phyloP scores from a whole-genome alignment of 30 jellyfish, hydroid and myxozoan genomes.

The Aurelia coerulea region DNA sequence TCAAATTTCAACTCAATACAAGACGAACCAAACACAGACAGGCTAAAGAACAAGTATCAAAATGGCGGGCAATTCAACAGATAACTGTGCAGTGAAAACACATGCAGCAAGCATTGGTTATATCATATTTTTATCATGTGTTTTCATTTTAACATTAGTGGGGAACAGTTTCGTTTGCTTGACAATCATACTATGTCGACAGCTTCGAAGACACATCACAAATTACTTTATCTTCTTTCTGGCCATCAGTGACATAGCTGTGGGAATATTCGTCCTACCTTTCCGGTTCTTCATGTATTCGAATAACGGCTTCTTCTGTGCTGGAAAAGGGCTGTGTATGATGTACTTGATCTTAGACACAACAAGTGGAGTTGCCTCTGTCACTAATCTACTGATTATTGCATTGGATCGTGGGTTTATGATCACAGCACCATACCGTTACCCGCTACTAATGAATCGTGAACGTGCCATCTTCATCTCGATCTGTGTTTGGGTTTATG shows the following conservation, averaged over 20 bases:
- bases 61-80: too few species aligned
- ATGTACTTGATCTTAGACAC: slow-evolving; percentile 73
- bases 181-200: slow-evolving; percentile 66
- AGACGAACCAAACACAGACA: too few species aligned
- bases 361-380: slow-evolving; percentile 79
- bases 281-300: slow-evolving; percentile 63
- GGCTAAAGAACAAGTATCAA: too few species aligned
- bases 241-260: slow-evolving; percentile 88
- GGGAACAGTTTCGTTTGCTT: slow-evolving; percentile 81
- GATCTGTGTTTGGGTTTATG: slow-evolving; percentile 76
- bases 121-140: slow-evolving; percentile 50
- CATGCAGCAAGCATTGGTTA: slow-evolving; percentile 41
- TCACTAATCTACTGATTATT: slow-evolving; percentile 76
- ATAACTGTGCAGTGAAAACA: slow-evolving; percentile 1
- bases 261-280: slow-evolving; percentile 71
- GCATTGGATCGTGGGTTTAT: slow-evolving; percentile 90
- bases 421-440: slow-evolving; percentile 80
- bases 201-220: slow-evolving; percentile 58
- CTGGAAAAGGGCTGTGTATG: slow-evolving; percentile 64
- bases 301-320: slow-evolving; percentile 72
- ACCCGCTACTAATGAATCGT: slow-evolving; percentile 67
- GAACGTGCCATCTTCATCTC: slow-evolving; percentile 62
- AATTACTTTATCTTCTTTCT: slow-evolving; percentile 67
- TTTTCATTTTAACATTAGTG: slow-evolving; percentile 57
- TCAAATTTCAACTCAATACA: too few species aligned